These are phyloP conservation scores for Leuctra nigra DNA, from an alignment of 2,888 invertebrate genomes.

Conservation along the genomic window DNA sequence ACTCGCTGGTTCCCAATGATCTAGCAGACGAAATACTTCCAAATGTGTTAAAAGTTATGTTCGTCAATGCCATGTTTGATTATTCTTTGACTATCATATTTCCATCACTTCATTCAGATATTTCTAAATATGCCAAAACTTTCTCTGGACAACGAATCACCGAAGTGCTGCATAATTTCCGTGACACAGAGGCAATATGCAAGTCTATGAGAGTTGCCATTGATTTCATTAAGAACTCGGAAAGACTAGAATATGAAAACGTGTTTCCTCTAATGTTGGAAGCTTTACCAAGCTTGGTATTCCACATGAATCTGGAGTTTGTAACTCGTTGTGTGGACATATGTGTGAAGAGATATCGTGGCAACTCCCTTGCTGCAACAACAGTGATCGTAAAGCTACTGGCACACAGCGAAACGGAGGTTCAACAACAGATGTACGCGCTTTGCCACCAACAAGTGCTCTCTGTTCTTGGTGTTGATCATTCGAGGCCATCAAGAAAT, in stretches of 20 bases:
- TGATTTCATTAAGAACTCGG: constrained; percentile 40
- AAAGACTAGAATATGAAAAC: constrained; percentile 17
- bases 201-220: constrained; percentile 44
- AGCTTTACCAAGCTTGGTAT: constrained; percentile 50
- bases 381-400: constrained; percentile 44
- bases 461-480: constrained; percentile 48
- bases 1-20: constrained; percentile 41
- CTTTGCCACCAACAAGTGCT: constrained; percentile 49
- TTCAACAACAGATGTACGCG: constrained; percentile 49
- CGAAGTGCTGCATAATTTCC: constrained; percentile 40
- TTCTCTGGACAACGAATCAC: constrained; percentile 39
- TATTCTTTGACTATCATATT: constrained; percentile 43
- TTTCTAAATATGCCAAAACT: constrained; percentile 43
- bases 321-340: constrained; percentile 44
- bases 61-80: constrained; percentile 42
- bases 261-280: constrained; percentile 42
- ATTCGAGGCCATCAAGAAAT: constrained; percentile 36
- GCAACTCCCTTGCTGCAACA: not conserved
- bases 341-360: constrained; percentile 33
- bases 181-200: constrained; percentile 41
- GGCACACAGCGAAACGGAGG: constrained; percentile 49
- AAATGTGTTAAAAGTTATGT: constrained; percentile 40
- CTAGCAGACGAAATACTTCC: constrained; percentile 42
- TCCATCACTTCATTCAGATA: constrained; percentile 40
- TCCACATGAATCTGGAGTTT: constrained; percentile 50